A percentile compares a stretch with the other conserved stretches of the same genome.
phyloP scores from a whole-genome alignment of 2,113 vertebrate genomes.

The Hippocampus barbouri region DNA sequence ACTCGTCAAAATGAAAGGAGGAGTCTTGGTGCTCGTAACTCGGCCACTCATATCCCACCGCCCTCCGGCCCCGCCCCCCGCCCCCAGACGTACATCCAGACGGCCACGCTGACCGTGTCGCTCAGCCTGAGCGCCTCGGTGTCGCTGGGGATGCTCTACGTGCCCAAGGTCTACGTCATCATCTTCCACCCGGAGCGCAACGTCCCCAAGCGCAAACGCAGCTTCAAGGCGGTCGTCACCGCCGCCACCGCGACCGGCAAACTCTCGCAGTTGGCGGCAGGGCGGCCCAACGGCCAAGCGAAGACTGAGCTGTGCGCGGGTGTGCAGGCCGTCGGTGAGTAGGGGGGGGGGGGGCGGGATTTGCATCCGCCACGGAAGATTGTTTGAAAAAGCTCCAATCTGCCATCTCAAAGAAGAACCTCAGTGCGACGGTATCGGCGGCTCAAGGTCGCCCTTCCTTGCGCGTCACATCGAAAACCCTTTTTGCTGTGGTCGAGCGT shows the following conservation, averaged over 20 bases:
- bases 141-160: constrained; percentile 96
- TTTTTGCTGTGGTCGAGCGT: too few species aligned
- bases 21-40: not conserved
- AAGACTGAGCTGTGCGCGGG: constrained; percentile 95
- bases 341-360: too few species aligned
- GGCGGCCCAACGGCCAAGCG: constrained; percentile 92
- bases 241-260: constrained; percentile 95
- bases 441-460: not conserved
- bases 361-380: not conserved
- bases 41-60: not conserved
- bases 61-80: constrained; percentile 44
- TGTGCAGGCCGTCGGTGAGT: constrained; percentile 90
- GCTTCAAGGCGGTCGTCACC: constrained; percentile 98
- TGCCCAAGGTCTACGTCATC: constrained; percentile 98
- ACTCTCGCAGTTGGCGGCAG: constrained; percentile 88
- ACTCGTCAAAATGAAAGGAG: not conserved
- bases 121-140: constrained; percentile 98
- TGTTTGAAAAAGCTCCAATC: not conserved
- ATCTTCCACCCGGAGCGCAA: constrained; percentile 97
- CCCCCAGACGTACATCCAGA: constrained; percentile 96
- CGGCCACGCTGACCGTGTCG: constrained; percentile 92
- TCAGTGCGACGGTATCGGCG: not conserved
- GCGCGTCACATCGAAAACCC: too few species aligned
- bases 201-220: constrained; percentile 92
- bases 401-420: too few species aligned